Base-by-base conservation (phyloP, 1,140 invertebrate species). In the Zophobas morio region DNA sequence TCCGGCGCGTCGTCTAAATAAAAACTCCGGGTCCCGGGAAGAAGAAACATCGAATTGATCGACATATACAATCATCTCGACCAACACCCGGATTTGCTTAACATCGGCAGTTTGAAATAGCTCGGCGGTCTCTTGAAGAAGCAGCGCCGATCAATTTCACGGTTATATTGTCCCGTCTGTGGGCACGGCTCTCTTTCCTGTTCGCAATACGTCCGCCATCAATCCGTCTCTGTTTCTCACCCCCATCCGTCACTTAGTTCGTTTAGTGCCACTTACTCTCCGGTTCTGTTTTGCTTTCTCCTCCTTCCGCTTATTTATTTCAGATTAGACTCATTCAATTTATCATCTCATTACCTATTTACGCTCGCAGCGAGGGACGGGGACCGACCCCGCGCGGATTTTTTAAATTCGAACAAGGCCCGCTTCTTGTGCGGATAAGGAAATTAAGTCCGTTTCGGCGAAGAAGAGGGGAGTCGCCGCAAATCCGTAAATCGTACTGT, bases 321-420 rank as follows among this genome's bases (percentile, higher is more conserved):
- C 79, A 78, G 80, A 84, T 84, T 84, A 84, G 80, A 83, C 79
- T 84, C 81, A 82, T 84, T 84, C 82, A 83, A 83, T 84, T 83
- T 83, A 83, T 84, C 84, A 84, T 84, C 82, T 84, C 80, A 84
- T 84, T 84, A 84, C 80, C 82, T 82, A 80, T 81, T 84, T 81
- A 79, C 82, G 75, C 80, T 78, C 63, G 37, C 34, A 60, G 36
- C 20, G 56, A 6, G 57, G 57, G 35, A 8, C 8, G 57, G 35
- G 6, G 36, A 37, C 39, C n/a, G n/a, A 20, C 37, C 56, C 34
- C 56, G 3, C 42, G 42, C 8, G 1, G 36, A 6, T 51, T 57
- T 54, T 73, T 54, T 36, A n/a, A 39, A 36, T 66, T 37, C 42
- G 32, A 6, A 6, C 60, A 37, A 20, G 20, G 20, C 20, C 20